Conservation (phyloP, 2,797 vertebrate genomes). For the Microctenopoma steveboyesi region DNA sequence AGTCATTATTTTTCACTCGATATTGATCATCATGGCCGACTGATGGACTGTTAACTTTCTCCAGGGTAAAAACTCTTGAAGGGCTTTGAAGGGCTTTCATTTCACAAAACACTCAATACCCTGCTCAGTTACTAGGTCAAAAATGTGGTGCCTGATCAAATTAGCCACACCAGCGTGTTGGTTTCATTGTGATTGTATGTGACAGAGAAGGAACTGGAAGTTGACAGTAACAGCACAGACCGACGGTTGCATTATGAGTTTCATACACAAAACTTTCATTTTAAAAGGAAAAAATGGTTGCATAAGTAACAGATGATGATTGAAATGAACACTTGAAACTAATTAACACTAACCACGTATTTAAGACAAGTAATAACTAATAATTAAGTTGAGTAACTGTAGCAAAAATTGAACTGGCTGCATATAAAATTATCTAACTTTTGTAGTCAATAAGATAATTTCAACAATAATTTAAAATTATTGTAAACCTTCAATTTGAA, state of each 20-base stretch:
- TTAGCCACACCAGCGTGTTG: not conserved
- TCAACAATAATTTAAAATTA: too few relatives aligned
- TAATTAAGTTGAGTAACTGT: not conserved
- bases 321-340: not conserved
- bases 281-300: not conserved
- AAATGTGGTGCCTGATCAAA: constrained; percentile 13
- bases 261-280: not conserved
- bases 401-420: too few relatives aligned
- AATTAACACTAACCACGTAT: not conserved
- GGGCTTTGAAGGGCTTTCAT: constrained; percentile 36
- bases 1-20: constrained; percentile 70
- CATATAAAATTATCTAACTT: too few relatives aligned
- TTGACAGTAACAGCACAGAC: not conserved
- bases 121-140: constrained; percentile 42
- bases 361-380: too few relatives aligned
- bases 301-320: not conserved
- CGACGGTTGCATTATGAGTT: not conserved
- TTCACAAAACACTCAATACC: constrained; percentile 58
- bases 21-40: constrained; percentile 52
- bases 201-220: not conserved
- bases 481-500: not conserved
- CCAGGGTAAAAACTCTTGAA: constrained; percentile 40
- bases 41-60: constrained; percentile 47
- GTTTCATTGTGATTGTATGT: not conserved
- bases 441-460: too few relatives aligned